Conservation (phyloP, 2,113 vertebrate species). For the Balaenoptera acutorostrata region DNA sequence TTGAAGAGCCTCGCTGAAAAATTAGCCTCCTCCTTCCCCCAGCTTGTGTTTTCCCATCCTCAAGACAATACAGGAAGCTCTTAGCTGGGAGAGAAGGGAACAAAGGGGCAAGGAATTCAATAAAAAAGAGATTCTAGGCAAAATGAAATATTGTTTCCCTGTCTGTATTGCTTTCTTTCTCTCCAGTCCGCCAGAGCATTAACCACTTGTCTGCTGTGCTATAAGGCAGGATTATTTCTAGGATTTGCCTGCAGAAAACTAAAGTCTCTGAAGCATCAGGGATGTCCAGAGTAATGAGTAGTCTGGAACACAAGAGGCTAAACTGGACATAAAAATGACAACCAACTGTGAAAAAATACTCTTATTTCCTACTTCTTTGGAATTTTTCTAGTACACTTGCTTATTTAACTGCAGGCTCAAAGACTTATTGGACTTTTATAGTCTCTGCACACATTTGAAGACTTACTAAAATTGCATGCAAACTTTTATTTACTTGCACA, state of each 20-base stretch:
- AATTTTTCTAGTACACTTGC: neutral
- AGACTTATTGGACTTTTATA: neutral
- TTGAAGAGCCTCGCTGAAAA: slow-evolving; percentile 58
- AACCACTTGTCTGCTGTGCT: slow-evolving; percentile 54
- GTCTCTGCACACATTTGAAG: neutral
- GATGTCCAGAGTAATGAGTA: neutral
- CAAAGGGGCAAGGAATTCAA: slow-evolving; percentile 67
- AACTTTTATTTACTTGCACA: neutral
- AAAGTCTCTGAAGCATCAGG: neutral
- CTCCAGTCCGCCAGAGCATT: neutral
- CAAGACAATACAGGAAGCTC: slow-evolving; percentile 46
- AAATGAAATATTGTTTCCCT: slow-evolving; percentile 70
- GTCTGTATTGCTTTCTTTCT: slow-evolving; percentile 34
- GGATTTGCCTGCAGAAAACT: neutral
- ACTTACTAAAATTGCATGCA: neutral
- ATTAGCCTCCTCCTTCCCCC: slow-evolving; percentile 44
- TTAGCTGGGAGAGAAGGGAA: slow-evolving; percentile 46
- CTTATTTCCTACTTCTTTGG: neutral
- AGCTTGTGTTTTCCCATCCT: slow-evolving; percentile 52
- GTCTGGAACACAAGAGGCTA: neutral
- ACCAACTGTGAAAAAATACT: neutral
- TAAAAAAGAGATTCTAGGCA: slow-evolving; percentile 60
- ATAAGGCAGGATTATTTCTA: neutral
- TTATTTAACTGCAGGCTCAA: neutral
- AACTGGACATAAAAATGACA: neutral